A percentile compares a stretch with the other conserved stretches of the same genome.
Evolutionary conservation across 2,888 invertebrate species (phyloP).

Genomic region (Calliopum simillimum): DNA sequence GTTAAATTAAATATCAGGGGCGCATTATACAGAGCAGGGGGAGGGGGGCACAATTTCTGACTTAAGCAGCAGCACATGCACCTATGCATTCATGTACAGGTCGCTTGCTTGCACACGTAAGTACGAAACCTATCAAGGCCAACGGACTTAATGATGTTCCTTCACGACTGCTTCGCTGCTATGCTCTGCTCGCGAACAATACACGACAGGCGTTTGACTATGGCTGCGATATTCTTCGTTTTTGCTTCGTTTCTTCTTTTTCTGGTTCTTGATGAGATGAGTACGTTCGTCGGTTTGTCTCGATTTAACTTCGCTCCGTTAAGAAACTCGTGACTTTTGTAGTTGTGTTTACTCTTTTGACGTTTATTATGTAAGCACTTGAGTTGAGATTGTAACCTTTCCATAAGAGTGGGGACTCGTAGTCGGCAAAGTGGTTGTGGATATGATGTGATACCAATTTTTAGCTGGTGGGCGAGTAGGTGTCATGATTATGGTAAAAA

Average conservation of each 20-base stretch:
- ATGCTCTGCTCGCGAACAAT: background rate
- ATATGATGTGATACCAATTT: background rate
- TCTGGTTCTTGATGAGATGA: too few species aligned
- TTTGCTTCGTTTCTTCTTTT: too few species aligned
- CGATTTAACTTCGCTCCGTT: too few species aligned
- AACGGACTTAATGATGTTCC: conserved; percentile 31
- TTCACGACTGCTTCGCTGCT: conserved; percentile 9
- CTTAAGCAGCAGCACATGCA: too few species aligned
- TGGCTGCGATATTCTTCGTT: too few species aligned
- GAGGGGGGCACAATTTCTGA: background rate
- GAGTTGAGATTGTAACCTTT: conserved; percentile 9
- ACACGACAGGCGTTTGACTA: too few species aligned
- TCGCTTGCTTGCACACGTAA: conserved; percentile 17
- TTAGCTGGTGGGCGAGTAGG: background rate
- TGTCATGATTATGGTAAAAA: too few species aligned
- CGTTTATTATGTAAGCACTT: conserved; percentile 26
- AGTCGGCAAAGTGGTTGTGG: too few species aligned
- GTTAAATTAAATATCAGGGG: conserved; percentile 35
- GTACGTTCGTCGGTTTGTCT: too few species aligned
- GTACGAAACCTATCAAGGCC: conserved; percentile 25
- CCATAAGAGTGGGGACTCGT: background rate
- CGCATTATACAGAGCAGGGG: too few species aligned
- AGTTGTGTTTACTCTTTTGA: background rate
- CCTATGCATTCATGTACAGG: background rate
- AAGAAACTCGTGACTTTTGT: conserved; percentile 4